A percentile compares a stretch with the other conserved stretches of the same genome.
These are phyloP conservation scores for Prenolepis imparis DNA, from an alignment of 2,888 invertebrate genomes.

Conservation along the genomic window DNA sequence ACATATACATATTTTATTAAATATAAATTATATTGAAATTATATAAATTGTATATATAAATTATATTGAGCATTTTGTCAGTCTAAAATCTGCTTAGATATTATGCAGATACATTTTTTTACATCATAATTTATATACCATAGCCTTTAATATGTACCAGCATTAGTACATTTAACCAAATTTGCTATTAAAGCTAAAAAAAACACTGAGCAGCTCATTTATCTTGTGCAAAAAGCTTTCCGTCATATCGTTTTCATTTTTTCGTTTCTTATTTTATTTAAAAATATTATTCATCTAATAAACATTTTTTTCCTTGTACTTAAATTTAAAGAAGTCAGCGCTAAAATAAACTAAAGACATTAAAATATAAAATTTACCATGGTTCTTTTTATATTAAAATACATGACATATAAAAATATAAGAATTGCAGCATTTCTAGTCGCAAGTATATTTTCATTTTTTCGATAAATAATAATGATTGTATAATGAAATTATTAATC, in stretches of 20 bases:
- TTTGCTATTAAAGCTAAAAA: constrained; percentile 2
- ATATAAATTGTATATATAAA: not conserved
- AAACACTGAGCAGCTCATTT: not conserved
- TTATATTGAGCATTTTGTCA: not conserved
- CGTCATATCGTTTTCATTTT: not conserved
- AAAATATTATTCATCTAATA: constrained; percentile 22
- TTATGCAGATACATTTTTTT: not conserved
- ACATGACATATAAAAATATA: constrained; percentile 70
- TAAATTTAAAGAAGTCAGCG: not conserved
- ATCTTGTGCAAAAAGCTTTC: not conserved
- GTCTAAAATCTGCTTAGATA: constrained; percentile 1
- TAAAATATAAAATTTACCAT: constrained; percentile 60
- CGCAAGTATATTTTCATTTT: not conserved
- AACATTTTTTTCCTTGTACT: constrained; percentile 1
- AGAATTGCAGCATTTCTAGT: constrained; percentile 61
- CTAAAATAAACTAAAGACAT: constrained; percentile 28
- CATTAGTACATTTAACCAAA: not conserved
- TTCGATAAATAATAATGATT: constrained; percentile 1
- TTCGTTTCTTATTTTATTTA: not conserved
- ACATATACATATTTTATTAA: constrained; percentile 18
- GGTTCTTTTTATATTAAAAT: constrained; percentile 67
- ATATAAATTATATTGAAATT: not conserved
- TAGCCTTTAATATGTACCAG: constrained; percentile 11
- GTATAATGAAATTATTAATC: not conserved
- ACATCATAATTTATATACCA: not conserved